Conservation (phyloP, 2,113 vertebrate genomes). For the Cryptotis parvus region DNA sequence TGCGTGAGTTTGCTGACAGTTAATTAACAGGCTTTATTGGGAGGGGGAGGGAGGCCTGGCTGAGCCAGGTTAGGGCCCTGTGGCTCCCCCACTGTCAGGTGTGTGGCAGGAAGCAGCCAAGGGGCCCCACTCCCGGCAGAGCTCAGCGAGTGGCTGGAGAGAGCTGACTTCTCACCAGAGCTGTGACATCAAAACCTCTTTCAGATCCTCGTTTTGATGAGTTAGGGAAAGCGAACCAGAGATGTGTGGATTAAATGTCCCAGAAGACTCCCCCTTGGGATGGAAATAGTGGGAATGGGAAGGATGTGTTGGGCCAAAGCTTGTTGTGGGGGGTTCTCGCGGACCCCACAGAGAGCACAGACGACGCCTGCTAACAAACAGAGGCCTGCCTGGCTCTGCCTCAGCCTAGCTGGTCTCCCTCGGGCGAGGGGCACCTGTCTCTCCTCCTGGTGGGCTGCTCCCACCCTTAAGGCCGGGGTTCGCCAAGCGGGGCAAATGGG, state of each 20-base stretch:
- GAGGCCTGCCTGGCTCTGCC: background rate
- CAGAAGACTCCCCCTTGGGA: slow-evolving; percentile 58
- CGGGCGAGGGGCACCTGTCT: slow-evolving; percentile 8
- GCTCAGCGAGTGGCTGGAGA: slow-evolving; percentile 39
- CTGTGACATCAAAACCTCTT: slow-evolving; percentile 68
- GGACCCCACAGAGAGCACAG: background rate
- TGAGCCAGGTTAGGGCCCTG: slow-evolving; percentile 40
- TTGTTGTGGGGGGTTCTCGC: slow-evolving; percentile 1
- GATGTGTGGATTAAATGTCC: slow-evolving; percentile 65
- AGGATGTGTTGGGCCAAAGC: slow-evolving; percentile 16
- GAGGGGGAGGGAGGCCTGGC: slow-evolving; percentile 18
- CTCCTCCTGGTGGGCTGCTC: background rate
- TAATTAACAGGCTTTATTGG: slow-evolving; percentile 68
- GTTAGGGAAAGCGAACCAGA: slow-evolving; percentile 76
- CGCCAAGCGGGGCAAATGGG: background rate
- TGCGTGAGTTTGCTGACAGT: slow-evolving; percentile 65
- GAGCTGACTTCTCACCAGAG: slow-evolving; percentile 41
- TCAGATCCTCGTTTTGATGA: slow-evolving; percentile 65
- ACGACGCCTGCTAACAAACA: background rate
- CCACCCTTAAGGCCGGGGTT: background rate
- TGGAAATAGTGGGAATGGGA: background rate
- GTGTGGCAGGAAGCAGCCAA: background rate
- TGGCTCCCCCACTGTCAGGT: slow-evolving; percentile 40
- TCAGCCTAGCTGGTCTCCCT: background rate
- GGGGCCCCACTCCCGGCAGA: slow-evolving; percentile 45